Percentiles rank a stretch among this genome's conserved stretches.
These are phyloP conservation scores for Leptopilina boulardi DNA, from an alignment of 1,140 invertebrate species.

Conservation along the genomic window DNA sequence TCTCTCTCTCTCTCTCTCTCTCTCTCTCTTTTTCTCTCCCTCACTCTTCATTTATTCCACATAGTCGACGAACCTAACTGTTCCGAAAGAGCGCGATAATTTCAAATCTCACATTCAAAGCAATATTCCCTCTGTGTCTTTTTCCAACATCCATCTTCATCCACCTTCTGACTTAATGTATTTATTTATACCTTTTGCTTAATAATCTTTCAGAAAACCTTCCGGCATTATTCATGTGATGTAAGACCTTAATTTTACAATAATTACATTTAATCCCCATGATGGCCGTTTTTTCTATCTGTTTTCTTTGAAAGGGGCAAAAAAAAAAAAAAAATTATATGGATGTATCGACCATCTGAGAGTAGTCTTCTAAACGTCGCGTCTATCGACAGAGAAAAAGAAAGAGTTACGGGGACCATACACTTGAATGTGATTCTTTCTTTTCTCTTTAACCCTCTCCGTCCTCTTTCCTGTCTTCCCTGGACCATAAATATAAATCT, in stretches of 20 bases:
- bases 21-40: constrained; percentile 40
- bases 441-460: constrained; percentile 44
- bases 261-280: neutral
- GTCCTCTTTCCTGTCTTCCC: constrained; percentile 43
- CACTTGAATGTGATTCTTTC: constrained; percentile 39
- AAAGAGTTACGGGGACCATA: constrained; percentile 6
- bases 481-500: constrained; percentile 57
- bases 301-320: neutral
- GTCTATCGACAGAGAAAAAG: constrained; percentile 9
- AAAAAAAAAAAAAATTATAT: neutral
- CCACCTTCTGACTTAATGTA: constrained; percentile 42
- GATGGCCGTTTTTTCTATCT: neutral
- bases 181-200: constrained; percentile 14
- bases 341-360: neutral
- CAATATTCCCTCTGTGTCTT: constrained; percentile 52
- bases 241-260: too few species aligned
- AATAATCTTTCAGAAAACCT: neutral
- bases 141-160: constrained; percentile 47
- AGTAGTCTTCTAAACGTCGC: neutral
- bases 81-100: constrained; percentile 56
- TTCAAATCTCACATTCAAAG: constrained; percentile 55
- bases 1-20: constrained; percentile 38
- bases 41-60: constrained; percentile 35
- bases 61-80: constrained; percentile 52
- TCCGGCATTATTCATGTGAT: too few species aligned